Base-by-base conservation (phyloP, 2,797 vertebrate species). In the Cryptoprocta ferox region DNA sequence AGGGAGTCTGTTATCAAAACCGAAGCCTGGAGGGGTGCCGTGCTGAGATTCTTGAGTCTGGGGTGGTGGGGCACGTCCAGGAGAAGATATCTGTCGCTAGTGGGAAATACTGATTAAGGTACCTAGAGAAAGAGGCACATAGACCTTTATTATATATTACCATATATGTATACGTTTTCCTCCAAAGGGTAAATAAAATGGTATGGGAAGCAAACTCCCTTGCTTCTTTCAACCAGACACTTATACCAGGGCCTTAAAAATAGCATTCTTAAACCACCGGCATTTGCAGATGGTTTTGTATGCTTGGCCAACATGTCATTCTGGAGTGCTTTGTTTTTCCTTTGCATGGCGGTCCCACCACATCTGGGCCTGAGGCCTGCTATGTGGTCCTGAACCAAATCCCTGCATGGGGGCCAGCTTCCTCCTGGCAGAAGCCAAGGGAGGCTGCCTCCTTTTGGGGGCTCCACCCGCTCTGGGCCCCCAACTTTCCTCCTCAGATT, bases 191-290 rank as follows among this genome's bases (percentile, higher is more conserved):
- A 79, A 75, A 61, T 79, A 53, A 94, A 93, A 82, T 82, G 66
- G 21, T 53, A 42, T 56, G 53, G 66, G 61, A 95, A 73, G 78
- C 45, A 68, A 95, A 89, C 37, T 16, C 86, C 19, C 16, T 90
- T 84, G 61, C 81, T 95, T 95, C 68, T 90, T 94, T 89, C 70
- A 76, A 71, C 94, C 68, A 89, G 78, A 39, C 32, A 65, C 81
- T 96, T 91, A 73, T 35, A 28, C 24, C 9, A 75, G 56, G n/a
- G 19, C 48, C 88, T 96, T 97, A 97, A 97, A 97, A 98, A 96
- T 96, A 98, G 90, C 79, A 15, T 66, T 82, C 61, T 42, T 39
- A 94, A 95, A 96, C 92, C 94, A 71, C 92, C 2, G 65, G 94
- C 68, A 61, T 97, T 78, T 75, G 50, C 48, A 59, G 61, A 59